Base-by-base conservation (phyloP, 1,140 invertebrate species). In the Portunus trituberculatus region DNA sequence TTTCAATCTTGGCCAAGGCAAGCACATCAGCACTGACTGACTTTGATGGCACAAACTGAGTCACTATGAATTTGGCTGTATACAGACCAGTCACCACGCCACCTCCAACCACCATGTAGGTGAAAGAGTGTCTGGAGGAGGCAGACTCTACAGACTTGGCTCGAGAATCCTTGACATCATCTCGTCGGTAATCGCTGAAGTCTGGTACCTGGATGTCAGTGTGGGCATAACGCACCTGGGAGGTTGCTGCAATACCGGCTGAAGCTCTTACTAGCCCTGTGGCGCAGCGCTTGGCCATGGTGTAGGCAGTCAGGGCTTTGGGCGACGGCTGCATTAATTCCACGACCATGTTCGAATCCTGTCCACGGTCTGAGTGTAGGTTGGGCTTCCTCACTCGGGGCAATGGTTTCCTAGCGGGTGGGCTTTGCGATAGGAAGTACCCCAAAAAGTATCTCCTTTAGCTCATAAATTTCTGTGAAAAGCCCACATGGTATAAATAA, bases 1-100 rank as follows among this genome's bases (percentile, higher is more conserved):
- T 98, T 97, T 99, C 99, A 96, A 99, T 98, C 97, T 99, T 99
- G 83, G 99, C 98, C 97, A 99, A 97, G 96, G 99, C 99, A 96
- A 99, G 97, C 0, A 99, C 99, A 97, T 99, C 99, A 96, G 98
- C 98, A 7, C 98, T 98, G 14, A 99, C 98, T 91, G 98, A 97
- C 98, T 99, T 98, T 0, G 97, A 98, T 7, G 97, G 97, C 0
- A 99, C 97, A 90, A 99, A 97, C 29, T 98, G 97, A 6, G 97
- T 98, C 32, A 99, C 98, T 20, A 98, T 96, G 29, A 98, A 97
- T 97, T 99, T 99, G 29, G 98, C 98, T 6, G 97, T 97, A 97
- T 99, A 99, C 0, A 98, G 97, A 91, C 97, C 97, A 91, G 97
- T 97, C 6, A 98, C 97, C 92, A 97, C 97, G 89, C 97, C 98